Base-by-base conservation (phyloP, 2,797 vertebrate genomes). In the Oryzias sinensis region DNA sequence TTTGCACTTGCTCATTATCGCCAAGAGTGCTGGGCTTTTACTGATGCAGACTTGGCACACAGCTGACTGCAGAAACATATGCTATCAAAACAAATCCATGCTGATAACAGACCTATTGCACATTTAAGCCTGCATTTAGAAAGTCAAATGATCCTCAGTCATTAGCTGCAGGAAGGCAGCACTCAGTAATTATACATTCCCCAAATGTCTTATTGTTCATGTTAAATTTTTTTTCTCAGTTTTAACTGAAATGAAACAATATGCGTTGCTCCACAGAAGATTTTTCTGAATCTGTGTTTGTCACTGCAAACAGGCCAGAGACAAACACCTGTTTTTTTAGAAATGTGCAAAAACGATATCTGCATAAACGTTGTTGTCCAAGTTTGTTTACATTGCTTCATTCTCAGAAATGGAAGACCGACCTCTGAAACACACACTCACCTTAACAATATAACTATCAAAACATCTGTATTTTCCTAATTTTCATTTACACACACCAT, bases 1-100 rank as follows among this genome's bases (percentile, higher is more conserved):
- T 56, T 62, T 72, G 70, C 77, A 72, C 54, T 80, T 74, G 75
- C 69, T 80, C 62, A 53, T 71, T 67, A 68, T 37, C 37, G 72
- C 69, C 65, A 17, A 60, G 53, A 50, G 41, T 53, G 69, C 18
- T 55, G 25, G 47, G 25, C 40, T 61, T 72, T 71, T 49, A 42
- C 49, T 62, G 33, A 33, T 56, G 64, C 40, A 61, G 55, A 69
- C 68, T 54, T 64, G 42, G 50, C 54, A 54, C 27, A 59, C 47
- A 61, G 63, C 66, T 68, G 51, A 75, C 54, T 73, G 61, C 46
- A 45, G 51, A 69, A 59, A 48, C 33, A 48, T 16, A 51, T n/a
- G 41, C 37, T 68, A 60, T 67, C 52, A 72, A 49, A 67, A 1
- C 46, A 9, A 67, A 57, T 71, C 44, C 14, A 53, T 50, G 56